These are phyloP conservation scores for Botia kubotai DNA, from an alignment of 2,797 vertebrate species.

Conservation along the genomic window DNA sequence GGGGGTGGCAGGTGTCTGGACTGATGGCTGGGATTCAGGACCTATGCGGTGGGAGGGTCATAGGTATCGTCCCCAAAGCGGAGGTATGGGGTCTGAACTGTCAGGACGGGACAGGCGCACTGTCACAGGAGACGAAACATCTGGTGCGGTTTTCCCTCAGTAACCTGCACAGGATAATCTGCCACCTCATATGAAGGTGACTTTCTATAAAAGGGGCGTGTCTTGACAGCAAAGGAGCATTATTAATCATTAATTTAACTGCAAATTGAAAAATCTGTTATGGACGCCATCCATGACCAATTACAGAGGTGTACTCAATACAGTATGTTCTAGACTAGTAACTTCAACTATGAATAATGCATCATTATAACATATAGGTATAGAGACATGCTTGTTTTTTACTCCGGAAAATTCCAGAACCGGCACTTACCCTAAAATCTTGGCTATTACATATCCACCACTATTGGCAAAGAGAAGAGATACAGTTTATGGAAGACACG, in stretches of 20 bases:
- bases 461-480: no score
- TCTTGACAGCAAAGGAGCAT: not conserved
- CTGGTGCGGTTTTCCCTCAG: slow-evolving; percentile 45
- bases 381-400: not conserved
- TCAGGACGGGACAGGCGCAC: slow-evolving; percentile 44
- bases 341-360: slow-evolving; percentile 32
- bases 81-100: slow-evolving; percentile 42
- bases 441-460: no score
- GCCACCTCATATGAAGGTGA: slow-evolving; percentile 45
- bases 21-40: slow-evolving; percentile 20
- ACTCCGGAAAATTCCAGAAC: no score
- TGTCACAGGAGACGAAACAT: slow-evolving; percentile 51
- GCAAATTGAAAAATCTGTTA: slow-evolving; percentile 38
- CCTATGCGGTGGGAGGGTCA: slow-evolving; percentile 19
- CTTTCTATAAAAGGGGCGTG: slow-evolving; percentile 14
- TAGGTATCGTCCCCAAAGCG: slow-evolving; percentile 35
- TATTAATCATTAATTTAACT: slow-evolving; percentile 47
- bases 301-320: slow-evolving; percentile 44
- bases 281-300: slow-evolving; percentile 40
- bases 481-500: no score
- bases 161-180: slow-evolving; percentile 11
- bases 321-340: slow-evolving; percentile 37
- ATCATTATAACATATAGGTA: slow-evolving; percentile 21
- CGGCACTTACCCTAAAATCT: no score
- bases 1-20: slow-evolving; percentile 39